Conservation (phyloP, 2,113 vertebrate species). For the Tautogolabrus adspersus region DNA sequence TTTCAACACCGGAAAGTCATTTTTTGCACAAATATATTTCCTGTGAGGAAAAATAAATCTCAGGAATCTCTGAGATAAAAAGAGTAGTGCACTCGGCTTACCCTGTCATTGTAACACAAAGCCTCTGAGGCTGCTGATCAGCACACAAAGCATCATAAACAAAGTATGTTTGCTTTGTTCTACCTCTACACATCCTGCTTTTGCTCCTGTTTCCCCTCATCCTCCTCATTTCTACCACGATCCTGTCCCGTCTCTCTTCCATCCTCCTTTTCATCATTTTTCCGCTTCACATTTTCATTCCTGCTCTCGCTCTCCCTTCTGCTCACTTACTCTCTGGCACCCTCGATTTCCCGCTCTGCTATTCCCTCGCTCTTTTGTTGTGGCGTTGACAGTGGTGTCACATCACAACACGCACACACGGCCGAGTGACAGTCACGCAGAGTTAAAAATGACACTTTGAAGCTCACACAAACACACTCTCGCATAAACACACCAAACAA, state of each 20-base stretch:
- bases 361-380: constrained; percentile 32
- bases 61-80: no score
- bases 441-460: constrained; percentile 19
- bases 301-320: not conserved
- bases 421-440: not conserved
- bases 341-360: not conserved
- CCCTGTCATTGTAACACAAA: no score
- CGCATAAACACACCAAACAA: not conserved
- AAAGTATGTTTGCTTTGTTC: constrained; percentile 12
- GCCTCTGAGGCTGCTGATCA: not conserved
- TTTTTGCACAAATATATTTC: no score
- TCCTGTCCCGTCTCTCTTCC: not conserved
- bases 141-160: not conserved
- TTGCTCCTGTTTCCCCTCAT: not conserved
- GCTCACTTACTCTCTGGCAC: constrained; percentile 5
- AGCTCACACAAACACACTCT: not conserved
- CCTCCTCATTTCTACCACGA: not conserved
- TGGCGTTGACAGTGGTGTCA: constrained; percentile 20
- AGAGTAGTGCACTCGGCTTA: no score
- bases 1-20: no score
- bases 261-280: not conserved
- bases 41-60: no score
- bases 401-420: constrained; percentile 23
- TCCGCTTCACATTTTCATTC: not conserved
- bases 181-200: not conserved